phyloP scores from a whole-genome alignment of 2,888 invertebrate genomes.

The Gastrophysa polygoni region DNA sequence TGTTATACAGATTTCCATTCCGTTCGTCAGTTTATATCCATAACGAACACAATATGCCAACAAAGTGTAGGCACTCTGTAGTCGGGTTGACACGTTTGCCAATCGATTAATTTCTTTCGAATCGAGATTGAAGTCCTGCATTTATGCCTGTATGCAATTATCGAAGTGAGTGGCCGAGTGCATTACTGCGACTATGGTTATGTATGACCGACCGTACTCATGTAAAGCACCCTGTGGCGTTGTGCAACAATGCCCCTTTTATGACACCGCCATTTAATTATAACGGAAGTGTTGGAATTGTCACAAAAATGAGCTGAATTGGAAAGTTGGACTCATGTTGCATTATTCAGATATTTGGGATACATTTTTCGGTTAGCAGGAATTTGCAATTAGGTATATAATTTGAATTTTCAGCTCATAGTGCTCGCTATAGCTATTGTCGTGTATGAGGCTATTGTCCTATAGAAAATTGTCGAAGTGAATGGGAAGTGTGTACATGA shows the following conservation, averaged over 20 bases:
- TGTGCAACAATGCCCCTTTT: constrained; percentile 45
- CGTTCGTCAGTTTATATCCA: neutral
- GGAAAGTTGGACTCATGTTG: neutral
- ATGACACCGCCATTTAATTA: constrained; percentile 31
- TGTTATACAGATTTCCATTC: neutral
- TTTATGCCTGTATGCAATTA: constrained; percentile 14
- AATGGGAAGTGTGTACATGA: too few relatives aligned
- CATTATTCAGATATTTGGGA: neutral
- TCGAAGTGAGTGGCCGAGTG: constrained; percentile 12
- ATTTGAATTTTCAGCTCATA: too few relatives aligned
- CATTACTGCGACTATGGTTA: constrained; percentile 19
- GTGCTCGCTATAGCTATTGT: too few relatives aligned
- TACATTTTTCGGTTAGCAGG: neutral
- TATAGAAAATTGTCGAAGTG: too few relatives aligned
- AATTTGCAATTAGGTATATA: too few relatives aligned
- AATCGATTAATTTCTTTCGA: constrained; percentile 35
- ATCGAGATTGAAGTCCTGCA: constrained; percentile 9
- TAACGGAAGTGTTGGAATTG: constrained; percentile 33
- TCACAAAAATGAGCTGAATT: constrained; percentile 22
- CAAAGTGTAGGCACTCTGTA: neutral
- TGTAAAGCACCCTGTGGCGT: constrained; percentile 47
- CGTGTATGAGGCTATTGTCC: too few relatives aligned
- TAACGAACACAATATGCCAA: neutral
- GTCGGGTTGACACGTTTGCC: constrained; percentile 26
- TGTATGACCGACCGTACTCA: constrained; percentile 33